Conservation (phyloP, 2,113 vertebrate species). For the Pelecanus crispus region DNA sequence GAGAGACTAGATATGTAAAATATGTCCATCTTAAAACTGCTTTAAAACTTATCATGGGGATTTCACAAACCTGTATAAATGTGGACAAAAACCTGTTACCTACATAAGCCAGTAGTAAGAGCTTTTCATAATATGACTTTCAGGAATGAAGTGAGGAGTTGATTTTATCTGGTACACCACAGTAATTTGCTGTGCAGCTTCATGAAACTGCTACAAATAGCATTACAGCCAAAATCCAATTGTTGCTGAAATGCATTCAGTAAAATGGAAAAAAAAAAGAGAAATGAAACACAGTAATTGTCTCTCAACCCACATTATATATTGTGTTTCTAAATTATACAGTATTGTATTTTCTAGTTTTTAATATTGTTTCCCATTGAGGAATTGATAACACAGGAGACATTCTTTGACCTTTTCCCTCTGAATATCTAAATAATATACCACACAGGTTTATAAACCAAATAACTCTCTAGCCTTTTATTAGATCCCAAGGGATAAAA, state of each 20-base stretch:
- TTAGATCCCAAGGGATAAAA: constrained; percentile 71
- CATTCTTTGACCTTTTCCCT: constrained; percentile 67
- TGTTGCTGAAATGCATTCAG: constrained; percentile 69
- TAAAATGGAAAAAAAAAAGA: constrained; percentile 73
- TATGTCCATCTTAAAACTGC: neutral
- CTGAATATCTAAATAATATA: constrained; percentile 70
- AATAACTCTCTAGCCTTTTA: constrained; percentile 61
- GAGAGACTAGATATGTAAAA: neutral
- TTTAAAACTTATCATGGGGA: neutral
- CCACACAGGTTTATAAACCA: constrained; percentile 64
- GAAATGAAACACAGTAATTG: constrained; percentile 73
- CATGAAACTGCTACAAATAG: constrained; percentile 71
- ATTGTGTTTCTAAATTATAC: constrained; percentile 69
- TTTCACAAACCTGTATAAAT: neutral
- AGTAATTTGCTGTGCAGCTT: constrained; percentile 69
- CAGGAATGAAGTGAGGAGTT: constrained; percentile 55
- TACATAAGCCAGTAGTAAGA: constrained; percentile 30
- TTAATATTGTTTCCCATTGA: constrained; percentile 72
- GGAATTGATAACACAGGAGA: constrained; percentile 68
- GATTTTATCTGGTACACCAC: constrained; percentile 66
- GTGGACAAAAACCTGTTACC: neutral
- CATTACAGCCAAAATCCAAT: constrained; percentile 69
- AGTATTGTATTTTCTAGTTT: constrained; percentile 69
- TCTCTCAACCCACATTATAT: constrained; percentile 68
- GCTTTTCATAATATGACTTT: constrained; percentile 36